Conservation (phyloP, 2,113 vertebrate species). For the Diphyllodes magnificus region DNA sequence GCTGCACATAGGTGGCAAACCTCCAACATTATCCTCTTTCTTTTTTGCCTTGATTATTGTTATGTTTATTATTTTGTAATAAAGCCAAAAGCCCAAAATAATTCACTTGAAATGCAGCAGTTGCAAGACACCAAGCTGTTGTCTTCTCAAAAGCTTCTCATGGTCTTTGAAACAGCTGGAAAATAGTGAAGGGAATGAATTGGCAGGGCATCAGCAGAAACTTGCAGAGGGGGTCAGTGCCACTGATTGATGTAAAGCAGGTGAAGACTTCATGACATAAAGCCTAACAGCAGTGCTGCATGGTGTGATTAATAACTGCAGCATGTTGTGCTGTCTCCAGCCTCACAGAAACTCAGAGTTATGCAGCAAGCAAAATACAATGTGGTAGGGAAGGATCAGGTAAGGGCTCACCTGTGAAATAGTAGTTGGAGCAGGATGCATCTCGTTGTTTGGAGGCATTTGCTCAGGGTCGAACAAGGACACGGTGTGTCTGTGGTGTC, state of each 20-base stretch:
- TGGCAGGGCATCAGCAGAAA: neutral
- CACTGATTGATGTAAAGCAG: neutral
- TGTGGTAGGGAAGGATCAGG: neutral
- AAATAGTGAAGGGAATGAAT: neutral
- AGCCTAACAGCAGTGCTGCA: neutral
- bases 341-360: neutral
- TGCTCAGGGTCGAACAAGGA: neutral
- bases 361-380: neutral
- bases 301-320: neutral
- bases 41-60: neutral
- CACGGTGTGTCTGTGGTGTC: fast-evolving
- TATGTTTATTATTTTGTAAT: neutral
- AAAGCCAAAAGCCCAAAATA: neutral
- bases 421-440: neutral
- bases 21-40: neutral
- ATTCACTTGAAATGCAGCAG: neutral
- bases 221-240: neutral
- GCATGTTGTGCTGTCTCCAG: neutral
- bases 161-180: neutral
- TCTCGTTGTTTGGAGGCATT: neutral
- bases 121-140: neutral
- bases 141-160: neutral
- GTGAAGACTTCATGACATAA: neutral
- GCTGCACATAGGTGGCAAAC: neutral
- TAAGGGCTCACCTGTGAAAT: neutral